Evolutionary conservation across 2,888 invertebrate genomes (phyloP).

Genomic region (Selenia dentaria): DNA sequence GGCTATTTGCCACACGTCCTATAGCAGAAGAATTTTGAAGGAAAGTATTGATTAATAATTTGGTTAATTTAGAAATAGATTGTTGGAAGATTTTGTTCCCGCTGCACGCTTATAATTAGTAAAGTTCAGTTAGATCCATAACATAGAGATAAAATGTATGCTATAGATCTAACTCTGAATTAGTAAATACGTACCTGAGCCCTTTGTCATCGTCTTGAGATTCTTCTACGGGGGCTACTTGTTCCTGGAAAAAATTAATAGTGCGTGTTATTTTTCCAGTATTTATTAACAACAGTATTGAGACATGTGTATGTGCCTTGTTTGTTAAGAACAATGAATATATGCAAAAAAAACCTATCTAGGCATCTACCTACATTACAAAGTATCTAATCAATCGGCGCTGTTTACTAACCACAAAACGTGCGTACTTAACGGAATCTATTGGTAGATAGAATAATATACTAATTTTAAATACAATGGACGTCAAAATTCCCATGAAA

Average conservation of each 20-base stretch:
- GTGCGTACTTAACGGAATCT: constrained; percentile 30
- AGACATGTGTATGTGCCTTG: too few species aligned
- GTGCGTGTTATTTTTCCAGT: too few species aligned
- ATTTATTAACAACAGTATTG: too few species aligned
- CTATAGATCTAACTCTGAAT: constrained; percentile 16
- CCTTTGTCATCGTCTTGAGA: constrained; percentile 66
- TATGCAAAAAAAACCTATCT: too few species aligned
- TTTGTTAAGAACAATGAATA: too few species aligned
- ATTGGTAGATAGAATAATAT: constrained; percentile 20
- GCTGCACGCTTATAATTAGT: constrained; percentile 22
- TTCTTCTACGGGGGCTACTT: constrained; percentile 72
- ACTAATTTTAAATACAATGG: constrained; percentile 8
- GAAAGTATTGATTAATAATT: constrained; percentile 18
- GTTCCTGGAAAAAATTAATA: constrained; percentile 74
- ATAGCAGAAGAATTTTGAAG: constrained; percentile 14
- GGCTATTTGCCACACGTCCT: constrained; percentile 18
- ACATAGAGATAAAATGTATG: constrained; percentile 11
- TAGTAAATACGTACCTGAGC: constrained; percentile 46
- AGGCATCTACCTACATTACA: too few species aligned
- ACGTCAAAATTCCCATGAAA: constrained; percentile 30
- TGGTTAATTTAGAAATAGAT: constrained; percentile 24
- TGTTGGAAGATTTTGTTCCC: constrained; percentile 24
- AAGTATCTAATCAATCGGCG: too few species aligned
- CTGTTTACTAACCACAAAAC: too few species aligned
- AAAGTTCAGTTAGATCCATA: constrained; percentile 18